Conservation (phyloP, 2,888 invertebrate genomes). For the Pteria penguin region DNA sequence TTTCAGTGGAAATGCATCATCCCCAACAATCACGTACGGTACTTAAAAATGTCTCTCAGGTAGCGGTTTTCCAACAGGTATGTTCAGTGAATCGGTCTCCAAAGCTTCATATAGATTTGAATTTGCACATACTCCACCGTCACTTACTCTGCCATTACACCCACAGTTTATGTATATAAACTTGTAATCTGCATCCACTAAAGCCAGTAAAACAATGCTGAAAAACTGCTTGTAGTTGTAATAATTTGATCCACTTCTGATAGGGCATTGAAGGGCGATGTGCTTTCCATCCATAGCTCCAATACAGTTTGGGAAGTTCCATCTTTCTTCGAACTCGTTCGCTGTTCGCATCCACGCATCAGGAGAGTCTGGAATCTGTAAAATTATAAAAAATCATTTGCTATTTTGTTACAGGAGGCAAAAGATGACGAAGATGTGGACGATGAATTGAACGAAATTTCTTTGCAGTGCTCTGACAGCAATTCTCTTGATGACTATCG, state of each 20-base stretch:
- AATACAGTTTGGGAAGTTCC: constrained; percentile 30
- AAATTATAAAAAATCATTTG: not conserved
- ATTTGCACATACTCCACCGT: constrained; percentile 33
- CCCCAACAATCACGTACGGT: constrained; percentile 33
- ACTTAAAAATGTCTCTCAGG: constrained; percentile 3
- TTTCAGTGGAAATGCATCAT: constrained; percentile 9
- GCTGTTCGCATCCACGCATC: constrained; percentile 11
- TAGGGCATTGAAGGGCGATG: not conserved
- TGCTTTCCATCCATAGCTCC: constrained; percentile 32
- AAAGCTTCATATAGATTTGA: constrained; percentile 14
- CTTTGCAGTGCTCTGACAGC: too few relatives aligned
- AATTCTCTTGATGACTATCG: too few relatives aligned
- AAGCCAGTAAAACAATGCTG: constrained; percentile 22
- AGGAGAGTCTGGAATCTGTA: constrained; percentile 18
- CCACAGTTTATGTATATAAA: constrained; percentile 41
- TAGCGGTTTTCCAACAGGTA: constrained; percentile 21
- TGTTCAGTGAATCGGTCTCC: not conserved
- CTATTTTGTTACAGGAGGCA: too few relatives aligned
- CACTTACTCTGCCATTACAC: constrained; percentile 33
- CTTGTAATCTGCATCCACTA: constrained; percentile 39
- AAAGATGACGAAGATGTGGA: too few relatives aligned
- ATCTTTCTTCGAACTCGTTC: constrained; percentile 22
- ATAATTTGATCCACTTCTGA: constrained; percentile 15
- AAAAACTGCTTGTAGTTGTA: constrained; percentile 23
- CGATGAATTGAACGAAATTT: too few relatives aligned